These are phyloP conservation scores for Dryas iulia DNA, from an alignment of 1,140 invertebrate genomes.

Conservation along the genomic window DNA sequence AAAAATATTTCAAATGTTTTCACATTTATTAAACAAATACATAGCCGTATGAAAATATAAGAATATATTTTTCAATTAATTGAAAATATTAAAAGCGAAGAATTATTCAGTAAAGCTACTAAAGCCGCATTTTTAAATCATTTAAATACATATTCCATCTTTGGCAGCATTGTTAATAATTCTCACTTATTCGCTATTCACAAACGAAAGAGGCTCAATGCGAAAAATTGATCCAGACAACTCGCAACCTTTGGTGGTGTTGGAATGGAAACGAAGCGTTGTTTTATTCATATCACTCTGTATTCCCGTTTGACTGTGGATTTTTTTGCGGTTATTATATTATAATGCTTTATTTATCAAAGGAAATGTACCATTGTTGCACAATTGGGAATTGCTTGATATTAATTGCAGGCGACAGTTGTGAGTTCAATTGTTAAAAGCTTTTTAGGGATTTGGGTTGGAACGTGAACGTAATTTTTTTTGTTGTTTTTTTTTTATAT, in stretches of 20 bases:
- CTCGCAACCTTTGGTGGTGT: constrained; percentile 16
- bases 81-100: no score
- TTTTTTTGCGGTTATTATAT: not conserved
- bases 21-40: no score
- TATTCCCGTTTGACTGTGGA: not conserved
- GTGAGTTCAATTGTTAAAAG: no score
- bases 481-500: no score
- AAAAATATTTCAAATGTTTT: no score
- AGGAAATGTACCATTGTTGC: not conserved
- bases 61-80: no score
- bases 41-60: no score
- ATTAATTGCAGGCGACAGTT: no score
- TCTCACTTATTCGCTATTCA: constrained; percentile 23
- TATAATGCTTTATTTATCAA: not conserved
- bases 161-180: constrained; percentile 20
- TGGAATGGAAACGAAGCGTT: constrained; percentile 9
- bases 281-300: constrained; percentile 22
- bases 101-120: not conserved
- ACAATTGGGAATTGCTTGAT: no score
- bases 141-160: not conserved
- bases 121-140: not conserved
- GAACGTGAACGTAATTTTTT: no score
- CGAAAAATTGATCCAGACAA: constrained; percentile 23
- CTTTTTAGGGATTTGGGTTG: no score
- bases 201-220: constrained; percentile 7